A percentile compares a stretch with the other conserved stretches of the same genome.
Evolutionary conservation across 2,113 vertebrate species (phyloP).

Genomic region (Anoplopoma fimbria): DNA sequence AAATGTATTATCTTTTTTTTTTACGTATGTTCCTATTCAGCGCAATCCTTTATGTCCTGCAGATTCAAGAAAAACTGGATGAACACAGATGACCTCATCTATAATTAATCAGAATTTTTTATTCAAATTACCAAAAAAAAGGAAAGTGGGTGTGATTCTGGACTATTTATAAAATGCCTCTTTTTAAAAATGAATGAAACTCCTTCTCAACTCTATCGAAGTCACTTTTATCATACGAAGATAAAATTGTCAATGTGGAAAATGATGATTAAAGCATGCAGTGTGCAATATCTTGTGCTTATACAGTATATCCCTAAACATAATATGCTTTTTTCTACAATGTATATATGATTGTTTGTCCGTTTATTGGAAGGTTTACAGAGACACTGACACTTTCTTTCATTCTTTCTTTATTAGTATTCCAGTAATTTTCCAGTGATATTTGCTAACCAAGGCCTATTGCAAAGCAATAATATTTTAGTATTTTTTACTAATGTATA

Average conservation of each 20-base stretch:
- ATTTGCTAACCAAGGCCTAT: neutral
- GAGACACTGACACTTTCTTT: neutral
- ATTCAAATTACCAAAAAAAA: slow-evolving; percentile 17
- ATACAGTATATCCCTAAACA: neutral
- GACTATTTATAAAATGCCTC: slow-evolving; percentile 46
- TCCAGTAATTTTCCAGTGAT: neutral
- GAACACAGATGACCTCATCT: slow-evolving; percentile 20
- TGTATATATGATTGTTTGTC: neutral
- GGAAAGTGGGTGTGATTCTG: neutral
- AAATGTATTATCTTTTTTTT: neutral
- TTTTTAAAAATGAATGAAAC: slow-evolving; percentile 37
- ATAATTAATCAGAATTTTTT: slow-evolving; percentile 46
- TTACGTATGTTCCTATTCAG: neutral
- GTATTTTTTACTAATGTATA: neutral
- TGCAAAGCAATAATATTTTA: neutral
- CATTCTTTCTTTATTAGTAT: neutral
- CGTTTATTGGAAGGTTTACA: neutral
- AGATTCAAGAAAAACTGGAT: neutral
- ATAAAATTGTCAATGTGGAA: neutral
- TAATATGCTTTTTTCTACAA: neutral
- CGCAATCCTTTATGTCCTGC: neutral
- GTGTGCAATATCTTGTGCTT: neutral
- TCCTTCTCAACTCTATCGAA: neutral
- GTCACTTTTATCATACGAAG: neutral
- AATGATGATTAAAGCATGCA: neutral